Evolutionary conservation across 2,888 invertebrate genomes (phyloP).

Genomic region (Athetis lepigone): DNA sequence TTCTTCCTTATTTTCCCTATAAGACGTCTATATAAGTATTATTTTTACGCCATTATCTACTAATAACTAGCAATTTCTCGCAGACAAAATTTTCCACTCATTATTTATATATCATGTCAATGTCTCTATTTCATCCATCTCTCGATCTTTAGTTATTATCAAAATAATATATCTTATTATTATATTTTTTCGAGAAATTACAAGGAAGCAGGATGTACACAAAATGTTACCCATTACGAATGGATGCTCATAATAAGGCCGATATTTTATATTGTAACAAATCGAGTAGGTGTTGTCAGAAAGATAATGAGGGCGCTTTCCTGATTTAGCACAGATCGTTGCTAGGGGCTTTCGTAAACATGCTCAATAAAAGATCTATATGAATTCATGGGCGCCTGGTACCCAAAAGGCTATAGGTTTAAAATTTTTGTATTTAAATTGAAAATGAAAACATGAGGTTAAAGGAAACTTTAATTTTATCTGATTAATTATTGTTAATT

Average conservation of each 20-base stretch:
- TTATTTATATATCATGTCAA: no score
- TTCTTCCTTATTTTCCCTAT: no score
- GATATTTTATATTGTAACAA: conserved; percentile 1
- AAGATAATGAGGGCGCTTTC: conserved; percentile 19
- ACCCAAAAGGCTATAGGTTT: not conserved
- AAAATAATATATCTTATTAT: not conserved
- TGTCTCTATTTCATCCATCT: not conserved
- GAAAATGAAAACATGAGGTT: no score
- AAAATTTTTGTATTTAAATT: not conserved
- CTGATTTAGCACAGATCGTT: conserved; percentile 22
- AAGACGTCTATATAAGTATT: no score
- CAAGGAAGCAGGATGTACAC: conserved; percentile 16
- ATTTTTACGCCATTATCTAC: no score
- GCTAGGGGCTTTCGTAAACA: not conserved
- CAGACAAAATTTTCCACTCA: no score
- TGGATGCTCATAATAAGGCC: not conserved
- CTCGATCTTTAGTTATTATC: no score
- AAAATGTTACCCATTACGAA: conserved; percentile 13
- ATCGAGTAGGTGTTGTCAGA: conserved; percentile 10
- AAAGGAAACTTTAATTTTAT: no score
- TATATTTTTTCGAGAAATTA: conserved; percentile 1
- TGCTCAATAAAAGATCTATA: not conserved
- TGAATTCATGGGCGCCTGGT: conserved; percentile 2
- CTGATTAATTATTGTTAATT: no score
- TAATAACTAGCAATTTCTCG: not conserved